Base-by-base conservation (phyloP, 2,113 vertebrate species). In the Notarius lentiginosus region DNA sequence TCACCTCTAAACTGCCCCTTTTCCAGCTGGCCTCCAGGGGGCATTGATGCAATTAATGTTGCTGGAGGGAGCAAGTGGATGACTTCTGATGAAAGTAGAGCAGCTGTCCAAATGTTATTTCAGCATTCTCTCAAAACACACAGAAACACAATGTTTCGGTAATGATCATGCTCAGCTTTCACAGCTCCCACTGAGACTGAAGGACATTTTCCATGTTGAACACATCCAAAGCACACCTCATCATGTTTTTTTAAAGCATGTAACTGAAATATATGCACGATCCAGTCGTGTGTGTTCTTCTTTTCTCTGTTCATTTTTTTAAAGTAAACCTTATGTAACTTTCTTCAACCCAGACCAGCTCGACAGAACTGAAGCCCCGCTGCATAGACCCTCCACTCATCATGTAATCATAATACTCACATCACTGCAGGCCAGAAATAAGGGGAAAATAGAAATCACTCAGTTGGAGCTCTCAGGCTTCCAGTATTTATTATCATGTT, bases 41-140 rank as follows among this genome's bases (percentile, higher is more conserved):
- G 89, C 63, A 49, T 63, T 70, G 41, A 24, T 84, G 76, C 86
- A 87, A 61, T 20, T 83, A 61, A 20, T 7, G 12, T 87, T 87
- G 89, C 83, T 90, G 91, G 91, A 89, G 70, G 88, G 73, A 76
- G 86, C 82, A 87, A 63, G 82, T 41, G 83, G 58, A 86, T 82
- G 60, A 82, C 79, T 11, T 92, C 91, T 90, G 82, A 87, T 87
- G 89, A 90, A 87, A 89, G 87, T 85, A 61, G 90, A 90, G 86
- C 93, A 94, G 94, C 94, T 95, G 94, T 93, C 91, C 89, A 93
- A 94, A 95, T 93, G 92, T 95, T 95, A 89, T 94, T 84, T 84
- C 83, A 88, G 83, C 61, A 79, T 91, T 90, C 79, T 88, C 89
- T 88, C 79, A 82, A 47, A 90, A 87, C 90, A 86, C 90, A 88